Conservation (phyloP, 2,797 vertebrate genomes). For the Kryptopterus vitreolus region DNA sequence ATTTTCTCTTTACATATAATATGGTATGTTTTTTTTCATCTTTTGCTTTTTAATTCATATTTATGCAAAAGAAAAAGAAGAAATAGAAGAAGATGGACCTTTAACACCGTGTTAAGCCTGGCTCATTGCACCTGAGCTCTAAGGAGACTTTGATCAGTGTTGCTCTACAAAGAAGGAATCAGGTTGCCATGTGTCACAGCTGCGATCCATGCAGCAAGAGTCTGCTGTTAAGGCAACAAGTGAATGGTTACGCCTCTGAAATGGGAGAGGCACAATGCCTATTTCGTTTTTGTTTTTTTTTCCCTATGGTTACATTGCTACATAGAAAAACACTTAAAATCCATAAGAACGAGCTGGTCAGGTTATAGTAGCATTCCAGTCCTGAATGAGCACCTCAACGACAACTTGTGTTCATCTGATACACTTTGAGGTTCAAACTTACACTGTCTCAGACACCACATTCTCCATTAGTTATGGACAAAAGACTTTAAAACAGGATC, state of each 20-base stretch:
- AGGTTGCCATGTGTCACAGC: constrained; percentile 46
- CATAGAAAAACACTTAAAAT: constrained; percentile 28
- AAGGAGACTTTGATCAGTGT: constrained; percentile 55
- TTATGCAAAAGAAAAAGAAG: constrained; percentile 36
- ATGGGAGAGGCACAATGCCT: constrained; percentile 51
- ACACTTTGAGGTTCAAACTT: constrained; percentile 25
- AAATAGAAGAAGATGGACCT: constrained; percentile 42
- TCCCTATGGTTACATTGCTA: constrained; percentile 25
- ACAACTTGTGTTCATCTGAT: constrained; percentile 17
- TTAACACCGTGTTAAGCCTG: constrained; percentile 37
- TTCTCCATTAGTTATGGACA: constrained; percentile 39
- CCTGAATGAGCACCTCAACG: not conserved
- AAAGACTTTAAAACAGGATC: constrained; percentile 24
- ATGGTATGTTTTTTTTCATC: not conserved
- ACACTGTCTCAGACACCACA: constrained; percentile 9
- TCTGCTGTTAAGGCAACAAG: constrained; percentile 51
- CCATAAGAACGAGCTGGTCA: constrained; percentile 24
- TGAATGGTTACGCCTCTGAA: constrained; percentile 45
- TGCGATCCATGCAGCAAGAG: constrained; percentile 39
- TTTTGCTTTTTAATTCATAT: not conserved
- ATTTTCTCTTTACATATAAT: not conserved
- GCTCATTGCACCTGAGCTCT: constrained; percentile 49
- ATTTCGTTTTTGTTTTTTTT: too few relatives aligned
- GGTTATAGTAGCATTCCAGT: constrained; percentile 20
- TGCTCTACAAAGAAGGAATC: constrained; percentile 41